Conservation (phyloP, 2,888 invertebrate species). For the Labia minor region DNA sequence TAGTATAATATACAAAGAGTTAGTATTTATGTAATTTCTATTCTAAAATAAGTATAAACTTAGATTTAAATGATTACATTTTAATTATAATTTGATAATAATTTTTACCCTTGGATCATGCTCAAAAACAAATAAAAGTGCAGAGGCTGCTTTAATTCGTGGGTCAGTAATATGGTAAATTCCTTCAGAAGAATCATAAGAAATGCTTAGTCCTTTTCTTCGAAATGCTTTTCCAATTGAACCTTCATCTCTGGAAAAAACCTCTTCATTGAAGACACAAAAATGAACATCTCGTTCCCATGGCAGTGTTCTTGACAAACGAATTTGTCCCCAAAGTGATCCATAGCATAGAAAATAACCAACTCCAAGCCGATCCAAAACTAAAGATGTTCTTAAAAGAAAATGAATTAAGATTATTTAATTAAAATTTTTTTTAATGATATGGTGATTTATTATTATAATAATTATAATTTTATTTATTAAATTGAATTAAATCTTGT, state of each 20-base stretch:
- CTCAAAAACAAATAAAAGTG: constrained; percentile 43
- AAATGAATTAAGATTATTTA: no score
- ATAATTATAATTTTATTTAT: no score
- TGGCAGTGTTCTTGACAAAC: constrained; percentile 41
- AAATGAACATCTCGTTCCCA: constrained; percentile 45
- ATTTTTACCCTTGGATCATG: constrained; percentile 38
- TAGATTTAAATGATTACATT: no score
- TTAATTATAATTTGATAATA: no score
- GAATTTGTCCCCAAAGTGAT: constrained; percentile 46
- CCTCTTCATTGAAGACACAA: constrained; percentile 41
- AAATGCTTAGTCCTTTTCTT: constrained; percentile 37
- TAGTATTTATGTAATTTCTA: no score
- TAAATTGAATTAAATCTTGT: no score
- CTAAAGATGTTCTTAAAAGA: constrained; percentile 34
- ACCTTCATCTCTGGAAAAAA: constrained; percentile 38
- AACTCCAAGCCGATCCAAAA: constrained; percentile 38
- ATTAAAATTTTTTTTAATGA: no score
- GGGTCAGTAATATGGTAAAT: constrained; percentile 38
- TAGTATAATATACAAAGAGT: no score
- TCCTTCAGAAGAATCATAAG: constrained; percentile 42
- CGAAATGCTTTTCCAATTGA: constrained; percentile 40
- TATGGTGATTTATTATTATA: no score
- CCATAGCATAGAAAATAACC: constrained; percentile 47
- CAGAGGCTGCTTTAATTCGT: constrained; percentile 30
- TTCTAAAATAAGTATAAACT: no score